Base-by-base conservation (phyloP, 2,797 vertebrate genomes). In the Nannoperca australis region DNA sequence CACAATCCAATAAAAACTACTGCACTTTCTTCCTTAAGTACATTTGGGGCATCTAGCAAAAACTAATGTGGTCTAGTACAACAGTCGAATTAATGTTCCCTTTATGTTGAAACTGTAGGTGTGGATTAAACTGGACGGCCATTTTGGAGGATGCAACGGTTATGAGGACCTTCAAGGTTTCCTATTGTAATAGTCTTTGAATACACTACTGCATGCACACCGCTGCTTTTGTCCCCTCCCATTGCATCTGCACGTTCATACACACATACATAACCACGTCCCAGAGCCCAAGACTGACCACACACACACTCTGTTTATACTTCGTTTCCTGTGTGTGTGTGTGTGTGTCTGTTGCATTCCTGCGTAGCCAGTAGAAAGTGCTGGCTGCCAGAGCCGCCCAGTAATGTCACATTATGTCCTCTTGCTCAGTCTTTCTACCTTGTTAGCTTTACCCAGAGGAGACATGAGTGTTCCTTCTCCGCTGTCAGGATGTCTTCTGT, bases 321-420 rank as follows among this genome's bases (percentile, higher is more conserved):
- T 83, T 60, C 0, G 78, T 81, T 89, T 91, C 91, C 89, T 89
- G 87, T 87, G 83, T 84, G 84, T 70, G 76, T 44, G 1, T 72
- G 73, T 63, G 73, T 77, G 81, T 77, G 81, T 73, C 17, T 79
- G 76, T 79, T 85, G 81, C 87, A 94, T 94, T 93, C 92, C 91
- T 90, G 86, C 11, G 82, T 69, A 83, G 88, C 81, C 83, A 88
- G 78, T 49, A 86, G 83, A 85, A 81, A 70, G 88, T 54, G 68
- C 79, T 78, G 82, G 82, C 89, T 76, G 79, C 82, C 91, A 83
- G 83, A 87, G 78, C 62, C 69, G 63, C 81, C 81, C 87, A 81
- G 86, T 82, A 88, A 88, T 82, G 86, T 91, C 85, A 91, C 89
- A 88, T 85, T 76, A 47, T 90, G 85, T 83, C 83, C 82, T 78